These are phyloP conservation scores for Protonibea diacanthus DNA, from an alignment of 2,797 vertebrate genomes.

Conservation along the genomic window DNA sequence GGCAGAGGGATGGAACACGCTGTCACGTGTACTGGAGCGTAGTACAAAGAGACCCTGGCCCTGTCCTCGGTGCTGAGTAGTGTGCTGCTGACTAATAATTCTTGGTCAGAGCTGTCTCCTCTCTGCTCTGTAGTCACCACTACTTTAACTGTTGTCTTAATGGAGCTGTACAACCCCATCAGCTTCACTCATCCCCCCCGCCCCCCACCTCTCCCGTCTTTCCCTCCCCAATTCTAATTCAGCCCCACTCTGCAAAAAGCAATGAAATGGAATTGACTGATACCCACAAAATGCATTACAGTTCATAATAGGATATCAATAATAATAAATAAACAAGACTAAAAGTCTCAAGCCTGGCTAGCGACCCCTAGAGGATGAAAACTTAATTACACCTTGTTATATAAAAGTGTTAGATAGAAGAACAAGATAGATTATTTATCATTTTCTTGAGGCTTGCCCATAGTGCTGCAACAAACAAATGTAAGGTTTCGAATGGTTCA, in stretches of 20 bases:
- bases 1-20: slow-evolving; percentile 21
- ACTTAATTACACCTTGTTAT: slow-evolving; percentile 13
- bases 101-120: slow-evolving; percentile 62
- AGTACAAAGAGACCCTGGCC: slow-evolving; percentile 41
- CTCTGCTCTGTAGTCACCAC: slow-evolving; percentile 67
- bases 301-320: slow-evolving; percentile 73
- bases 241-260: slow-evolving; percentile 69
- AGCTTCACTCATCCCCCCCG: slow-evolving; percentile 32
- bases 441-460: not conserved
- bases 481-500: not conserved
- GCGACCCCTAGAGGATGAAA: slow-evolving; percentile 41
- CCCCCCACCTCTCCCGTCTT: slow-evolving; percentile 16
- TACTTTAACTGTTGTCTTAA: slow-evolving; percentile 76
- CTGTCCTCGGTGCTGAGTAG: slow-evolving; percentile 60
- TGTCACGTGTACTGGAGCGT: slow-evolving; percentile 31
- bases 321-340: slow-evolving; percentile 67
- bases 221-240: slow-evolving; percentile 60
- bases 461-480: not conserved
- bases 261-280: slow-evolving; percentile 76
- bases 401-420: not conserved
- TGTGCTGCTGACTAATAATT: slow-evolving; percentile 76
- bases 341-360: slow-evolving; percentile 25
- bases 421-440: slow-evolving; percentile 18
- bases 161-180: slow-evolving; percentile 65
- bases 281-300: slow-evolving; percentile 73